Conservation (phyloP, 2,888 invertebrate species). For the Eutolmus rufibarbis region DNA sequence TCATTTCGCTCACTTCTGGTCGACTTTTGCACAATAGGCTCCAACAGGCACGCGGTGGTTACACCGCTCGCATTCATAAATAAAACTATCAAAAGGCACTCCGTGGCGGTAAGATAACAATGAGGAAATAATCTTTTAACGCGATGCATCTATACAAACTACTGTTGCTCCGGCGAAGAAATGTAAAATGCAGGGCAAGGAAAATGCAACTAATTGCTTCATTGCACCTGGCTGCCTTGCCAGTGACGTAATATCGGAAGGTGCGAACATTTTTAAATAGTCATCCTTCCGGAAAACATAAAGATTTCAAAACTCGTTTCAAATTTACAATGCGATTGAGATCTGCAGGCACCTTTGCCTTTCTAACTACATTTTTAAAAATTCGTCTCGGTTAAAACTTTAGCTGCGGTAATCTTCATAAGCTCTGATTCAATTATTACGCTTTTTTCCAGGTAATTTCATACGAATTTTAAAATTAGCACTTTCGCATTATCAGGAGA, state of each 20-base stretch:
- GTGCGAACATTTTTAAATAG: neutral
- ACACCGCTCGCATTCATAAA: neutral
- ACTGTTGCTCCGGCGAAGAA: neutral
- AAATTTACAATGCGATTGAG: neutral
- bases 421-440: neutral
- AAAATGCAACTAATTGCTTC: slow-evolving; percentile 11
- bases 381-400: neutral
- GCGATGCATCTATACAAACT: neutral
- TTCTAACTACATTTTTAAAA: neutral
- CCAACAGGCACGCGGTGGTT: neutral
- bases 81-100: slow-evolving; percentile 13
- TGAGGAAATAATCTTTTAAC: slow-evolving; percentile 21
- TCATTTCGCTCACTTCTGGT: slow-evolving; percentile 3
- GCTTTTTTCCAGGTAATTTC: neutral
- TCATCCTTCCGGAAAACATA: neutral
- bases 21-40: slow-evolving; percentile 8
- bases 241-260: neutral
- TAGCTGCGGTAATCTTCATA: neutral
- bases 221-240: neutral
- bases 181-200: neutral
- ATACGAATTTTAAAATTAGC: neutral
- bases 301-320: neutral
- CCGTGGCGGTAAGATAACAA: slow-evolving; percentile 8
- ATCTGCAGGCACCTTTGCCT: neutral
- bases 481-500: neutral